phyloP scores from a whole-genome alignment of 2,888 invertebrate species.

The Andrena chrysosceles region DNA sequence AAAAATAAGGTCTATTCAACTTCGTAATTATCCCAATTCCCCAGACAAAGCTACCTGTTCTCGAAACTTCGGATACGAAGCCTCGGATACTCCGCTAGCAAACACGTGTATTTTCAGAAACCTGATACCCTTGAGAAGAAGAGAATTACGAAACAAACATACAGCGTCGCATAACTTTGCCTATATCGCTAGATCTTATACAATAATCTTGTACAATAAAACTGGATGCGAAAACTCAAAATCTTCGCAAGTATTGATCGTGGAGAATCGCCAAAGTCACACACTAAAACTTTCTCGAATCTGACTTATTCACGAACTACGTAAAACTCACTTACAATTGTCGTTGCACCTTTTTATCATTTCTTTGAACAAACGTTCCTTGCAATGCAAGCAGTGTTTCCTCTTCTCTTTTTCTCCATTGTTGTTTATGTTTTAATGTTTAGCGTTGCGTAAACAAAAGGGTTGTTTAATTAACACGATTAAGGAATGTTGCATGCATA shows the following conservation, averaged over 20 bases:
- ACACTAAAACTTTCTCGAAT: too few species aligned
- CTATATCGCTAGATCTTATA: neutral
- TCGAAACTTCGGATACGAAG: slow-evolving; percentile 27
- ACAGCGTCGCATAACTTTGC: slow-evolving; percentile 5
- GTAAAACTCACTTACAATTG: too few species aligned
- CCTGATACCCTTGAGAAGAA: slow-evolving; percentile 53
- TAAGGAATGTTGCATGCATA: neutral
- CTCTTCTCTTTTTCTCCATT: neutral
- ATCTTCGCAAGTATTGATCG: neutral
- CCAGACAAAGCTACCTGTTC: slow-evolving; percentile 14
- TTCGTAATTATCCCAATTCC: neutral
- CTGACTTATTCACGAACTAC: neutral
- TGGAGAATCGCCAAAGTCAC: neutral
- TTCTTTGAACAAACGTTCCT: neutral
- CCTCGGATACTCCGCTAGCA: slow-evolving; percentile 8
- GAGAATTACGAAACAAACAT: slow-evolving; percentile 8
- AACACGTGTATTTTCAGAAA: slow-evolving; percentile 18
- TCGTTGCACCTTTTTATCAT: too few species aligned
- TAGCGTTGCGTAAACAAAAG: neutral
- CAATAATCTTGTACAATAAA: slow-evolving; percentile 14
- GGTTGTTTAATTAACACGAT: slow-evolving; percentile 6
- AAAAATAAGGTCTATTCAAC: neutral
- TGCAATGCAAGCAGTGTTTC: neutral
- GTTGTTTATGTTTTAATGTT: neutral
- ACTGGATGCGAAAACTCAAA: slow-evolving; percentile 4